Base-by-base conservation (phyloP, 2,888 invertebrate species). In the Congeria kusceri region DNA sequence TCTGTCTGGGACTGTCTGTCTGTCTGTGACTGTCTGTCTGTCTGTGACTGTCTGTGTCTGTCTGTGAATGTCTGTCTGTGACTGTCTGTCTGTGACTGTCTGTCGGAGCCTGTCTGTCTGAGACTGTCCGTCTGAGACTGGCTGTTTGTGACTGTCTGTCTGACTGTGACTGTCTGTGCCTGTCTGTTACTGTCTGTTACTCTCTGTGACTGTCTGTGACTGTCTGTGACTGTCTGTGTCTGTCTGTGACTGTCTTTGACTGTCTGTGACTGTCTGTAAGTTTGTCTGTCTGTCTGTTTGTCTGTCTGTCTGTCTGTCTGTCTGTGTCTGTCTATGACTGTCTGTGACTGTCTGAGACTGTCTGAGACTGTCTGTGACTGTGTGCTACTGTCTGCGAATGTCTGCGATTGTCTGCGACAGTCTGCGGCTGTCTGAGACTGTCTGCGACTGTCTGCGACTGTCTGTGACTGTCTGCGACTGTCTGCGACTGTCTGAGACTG, bases 281-380 rank as follows among this genome's bases (percentile, higher is more conserved):
- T 20, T 23, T 59, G 59, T 59, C 59, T 59, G 27, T 20, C 27
- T 59, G n/a, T 59, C 27, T 59, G 27, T 59, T 23, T 59, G 59
- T 20, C 25, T 27, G 25, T 59, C 59, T 59, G 32, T 32, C 32
- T 32, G 32, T 32, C 32, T 32, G 32, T 32, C 32, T 32, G 32
- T 32, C 32, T 32, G 32, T 32, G 5, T 32, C 5, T 32, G 5
- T 32, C 5, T 32, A 4, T 32, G 32, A 7, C 32, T 32, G 32
- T 23, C 59, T 59, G 59, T 59, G 9, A 11, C 9, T 25, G 9
- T 59, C 5, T 59, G 9, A 11, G 59, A 11, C 27, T 59, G 59
- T 25, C 59, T 59, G 25, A 11, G n/a, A 18, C 25, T 59, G 53
- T 53, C 53, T 53, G 63, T 32, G 32, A 29, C 32, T 62, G 5